These are phyloP conservation scores for Ctenochaetus hawaiiensis DNA, from an alignment of 2,797 vertebrate genomes.

Conservation along the genomic window DNA sequence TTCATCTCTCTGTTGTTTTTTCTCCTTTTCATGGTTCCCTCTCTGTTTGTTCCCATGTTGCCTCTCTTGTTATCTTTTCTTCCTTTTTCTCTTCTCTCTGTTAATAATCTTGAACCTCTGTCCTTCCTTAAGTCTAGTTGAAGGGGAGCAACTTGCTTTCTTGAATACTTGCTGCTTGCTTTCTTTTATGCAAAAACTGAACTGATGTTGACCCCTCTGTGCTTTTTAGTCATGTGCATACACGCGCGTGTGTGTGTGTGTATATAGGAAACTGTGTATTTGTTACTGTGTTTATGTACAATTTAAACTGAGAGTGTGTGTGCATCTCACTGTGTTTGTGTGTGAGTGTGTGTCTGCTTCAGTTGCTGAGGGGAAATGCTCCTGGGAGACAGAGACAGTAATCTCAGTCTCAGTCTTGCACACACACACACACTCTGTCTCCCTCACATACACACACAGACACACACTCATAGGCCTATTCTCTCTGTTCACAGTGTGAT, in stretches of 20 bases:
- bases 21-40: background rate
- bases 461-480: conserved; percentile 18
- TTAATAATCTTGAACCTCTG: background rate
- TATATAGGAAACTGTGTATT: background rate
- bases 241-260: background rate
- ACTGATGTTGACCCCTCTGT: conserved; percentile 47
- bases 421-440: conserved; percentile 22
- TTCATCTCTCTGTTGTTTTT: background rate
- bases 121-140: conserved; percentile 17
- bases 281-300: background rate
- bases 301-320: conserved; percentile 1
- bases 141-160: conserved; percentile 16
- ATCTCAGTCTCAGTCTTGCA: conserved; percentile 35
- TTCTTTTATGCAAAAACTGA: conserved; percentile 40
- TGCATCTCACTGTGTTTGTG: background rate
- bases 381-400: conserved; percentile 49
- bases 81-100: conserved; percentile 1
- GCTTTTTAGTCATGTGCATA: conserved; percentile 18
- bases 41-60: background rate
- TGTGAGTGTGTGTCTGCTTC: conserved; percentile 7
- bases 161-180: background rate
- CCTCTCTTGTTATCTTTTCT: conserved; percentile 9
- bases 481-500: conserved; percentile 69
- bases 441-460: conserved; percentile 28
- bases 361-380: conserved; percentile 35